Base-by-base conservation (phyloP, 1,140 invertebrate species). In the Drosophila nannoptera region DNA sequence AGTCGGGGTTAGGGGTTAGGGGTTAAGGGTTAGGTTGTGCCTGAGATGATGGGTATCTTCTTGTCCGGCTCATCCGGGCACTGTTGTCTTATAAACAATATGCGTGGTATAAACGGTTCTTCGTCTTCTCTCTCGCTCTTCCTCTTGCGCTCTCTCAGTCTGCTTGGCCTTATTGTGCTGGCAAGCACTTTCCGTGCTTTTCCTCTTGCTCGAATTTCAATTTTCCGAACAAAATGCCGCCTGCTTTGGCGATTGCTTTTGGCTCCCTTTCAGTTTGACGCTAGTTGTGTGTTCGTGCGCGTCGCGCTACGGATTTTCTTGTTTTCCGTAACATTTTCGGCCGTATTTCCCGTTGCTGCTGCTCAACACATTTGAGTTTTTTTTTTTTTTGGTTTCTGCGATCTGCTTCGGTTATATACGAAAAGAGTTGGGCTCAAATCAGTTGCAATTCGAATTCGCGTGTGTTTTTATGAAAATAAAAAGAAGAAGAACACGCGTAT, bases 201-300 rank as follows among this genome's bases (percentile, higher is more conserved):
- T 59, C 8, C 12, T 43, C 9, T 43, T 43, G 40, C 40, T 43
- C 40, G 40, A 42, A n/a, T 53, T 67, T 42, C 45, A 66, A 60
- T 83, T 82, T 82, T 77, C 59, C 54, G 74, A 74, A 64, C 11
- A 33, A 63, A 35, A 40, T 31, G 54, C 40, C 6, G 54, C 32
- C 31, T 48, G 58, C 40, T 61, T 50, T 53, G 22, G 22, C 22
- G 22, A 22, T 56, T 53, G 53, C 53, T 50, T 53, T 54, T 50
- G 52, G 42, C 6, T 46, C 5, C 45, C 32, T 73, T 84, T 84
- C 60, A 83, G 80, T 83, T 84, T 67, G 80, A 74, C 70, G 65
- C 73, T 74, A 73, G 76, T 84, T 83, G 80, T 76, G 81, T 86
- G 76, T 73, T 66, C 73, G 76, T 70, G 71, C 77, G 69, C 66